Percentiles rank a stretch among this genome's conserved stretches.
Evolutionary conservation across 1,140 invertebrate genomes (phyloP).

Genomic region (Trachymyrmex cornetzi): DNA sequence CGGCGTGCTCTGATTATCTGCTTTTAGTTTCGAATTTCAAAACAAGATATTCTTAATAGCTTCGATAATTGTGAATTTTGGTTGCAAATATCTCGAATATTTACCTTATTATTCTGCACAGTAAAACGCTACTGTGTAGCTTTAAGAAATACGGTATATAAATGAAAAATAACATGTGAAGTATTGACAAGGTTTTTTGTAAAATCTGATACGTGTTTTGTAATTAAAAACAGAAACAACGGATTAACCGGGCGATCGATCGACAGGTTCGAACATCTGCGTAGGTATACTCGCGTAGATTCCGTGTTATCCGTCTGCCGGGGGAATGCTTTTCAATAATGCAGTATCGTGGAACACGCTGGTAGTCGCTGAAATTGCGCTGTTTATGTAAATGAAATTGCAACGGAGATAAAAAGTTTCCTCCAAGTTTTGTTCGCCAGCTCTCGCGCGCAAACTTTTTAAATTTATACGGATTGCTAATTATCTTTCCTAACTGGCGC

Average conservation of each 20-base stretch:
- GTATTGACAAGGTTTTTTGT: conserved; percentile 1
- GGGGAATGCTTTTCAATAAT: conserved; percentile 45
- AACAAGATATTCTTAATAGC: conserved; percentile 23
- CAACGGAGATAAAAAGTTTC: conserved; percentile 45
- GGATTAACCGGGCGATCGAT: conserved; percentile 21
- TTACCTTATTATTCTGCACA: neutral
- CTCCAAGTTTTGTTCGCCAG: conserved; percentile 39
- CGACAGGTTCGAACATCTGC: conserved; percentile 14
- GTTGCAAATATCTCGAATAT: conserved; percentile 10
- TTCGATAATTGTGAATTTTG: conserved; percentile 17
- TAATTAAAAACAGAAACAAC: conserved; percentile 48
- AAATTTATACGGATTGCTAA: conserved; percentile 54
- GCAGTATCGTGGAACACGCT: conserved; percentile 21
- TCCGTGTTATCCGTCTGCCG: neutral
- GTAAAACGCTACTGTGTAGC: neutral
- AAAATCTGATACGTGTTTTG: conserved; percentile 8
- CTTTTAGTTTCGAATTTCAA: conserved; percentile 21
- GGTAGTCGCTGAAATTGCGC: conserved; percentile 37
- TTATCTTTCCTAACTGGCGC: conserved; percentile 42
- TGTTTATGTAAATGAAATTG: conserved; percentile 65
- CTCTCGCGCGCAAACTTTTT: conserved; percentile 25
- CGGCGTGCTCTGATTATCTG: conserved; percentile 31
- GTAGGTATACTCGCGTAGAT: neutral
- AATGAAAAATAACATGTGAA: neutral
- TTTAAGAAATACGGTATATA: neutral